Evolutionary conservation across 92 coral and sea anemone species (phyloP).

Genomic region (Parazoanthus swiftii): DNA sequence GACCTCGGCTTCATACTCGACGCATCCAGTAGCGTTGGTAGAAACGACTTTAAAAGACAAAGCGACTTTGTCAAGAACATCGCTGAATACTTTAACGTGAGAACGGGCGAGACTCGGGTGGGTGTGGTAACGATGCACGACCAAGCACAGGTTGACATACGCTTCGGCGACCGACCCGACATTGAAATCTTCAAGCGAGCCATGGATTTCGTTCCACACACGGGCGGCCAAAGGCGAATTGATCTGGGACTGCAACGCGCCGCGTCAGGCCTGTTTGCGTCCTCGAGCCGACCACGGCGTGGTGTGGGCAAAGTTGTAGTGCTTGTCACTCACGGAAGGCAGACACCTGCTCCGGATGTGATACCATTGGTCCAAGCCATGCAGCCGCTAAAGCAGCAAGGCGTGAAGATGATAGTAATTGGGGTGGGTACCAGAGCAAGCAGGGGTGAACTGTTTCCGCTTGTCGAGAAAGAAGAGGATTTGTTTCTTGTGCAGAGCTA

Average conservation of each 20-base stretch:
- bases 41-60: conserved; percentile 18
- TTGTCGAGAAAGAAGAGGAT: conserved; percentile 27
- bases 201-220: conserved; percentile 18
- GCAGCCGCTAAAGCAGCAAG: background rate
- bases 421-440: conserved; percentile 36
- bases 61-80: conserved; percentile 34
- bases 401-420: conserved; percentile 18
- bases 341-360: conserved; percentile 20
- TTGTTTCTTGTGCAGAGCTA: conserved; percentile 18
- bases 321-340: conserved; percentile 24
- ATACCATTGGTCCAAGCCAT: conserved; percentile 14
- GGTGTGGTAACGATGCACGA: conserved; percentile 27
- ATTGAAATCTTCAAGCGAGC: conserved; percentile 33
- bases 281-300: background rate
- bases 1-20: conserved; percentile 32
- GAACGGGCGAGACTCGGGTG: conserved; percentile 13
- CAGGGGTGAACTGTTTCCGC: background rate
- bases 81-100: conserved; percentile 22
- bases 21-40: conserved; percentile 39
- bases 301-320: background rate
- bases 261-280: conserved; percentile 16
- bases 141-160: conserved; percentile 29
- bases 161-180: conserved; percentile 32
- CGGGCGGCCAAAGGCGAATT: conserved; percentile 39
- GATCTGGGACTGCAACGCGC: conserved; percentile 24